Percentiles rank a stretch among this genome's conserved stretches.
phyloP scores from a whole-genome alignment of 2,797 vertebrate species.

The Gorsachius magnificus region DNA sequence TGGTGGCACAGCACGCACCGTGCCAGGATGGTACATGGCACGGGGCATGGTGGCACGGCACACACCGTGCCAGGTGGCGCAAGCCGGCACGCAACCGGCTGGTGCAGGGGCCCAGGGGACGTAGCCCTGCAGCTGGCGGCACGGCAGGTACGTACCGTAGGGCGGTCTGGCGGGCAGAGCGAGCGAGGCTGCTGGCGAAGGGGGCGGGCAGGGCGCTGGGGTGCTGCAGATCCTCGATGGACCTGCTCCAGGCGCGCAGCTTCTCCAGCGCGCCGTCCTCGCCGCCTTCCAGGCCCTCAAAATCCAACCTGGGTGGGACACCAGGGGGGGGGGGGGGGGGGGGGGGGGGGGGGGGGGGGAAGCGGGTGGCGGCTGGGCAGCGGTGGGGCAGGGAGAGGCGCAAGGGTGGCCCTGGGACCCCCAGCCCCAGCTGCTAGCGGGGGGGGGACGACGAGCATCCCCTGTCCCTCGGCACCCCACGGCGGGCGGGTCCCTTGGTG shows the following conservation, averaged over 20 bases:
- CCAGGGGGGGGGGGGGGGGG: background rate
- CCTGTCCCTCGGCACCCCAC: fast-evolving
- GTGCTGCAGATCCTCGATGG: constrained; percentile 97
- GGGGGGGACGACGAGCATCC: background rate
- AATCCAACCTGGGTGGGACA: constrained; percentile 91
- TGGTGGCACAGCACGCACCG: too few species aligned
- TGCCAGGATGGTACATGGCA: fast-evolving
- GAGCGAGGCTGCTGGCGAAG: constrained; percentile 93
- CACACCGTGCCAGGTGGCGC: background rate
- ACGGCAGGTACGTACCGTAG: constrained; percentile 84
- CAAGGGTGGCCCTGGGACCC: background rate
- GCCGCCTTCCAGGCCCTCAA: constrained; percentile 92
- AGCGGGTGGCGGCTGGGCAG: background rate
- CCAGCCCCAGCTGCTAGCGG: too few species aligned
- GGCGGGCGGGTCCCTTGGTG: fast-evolving
- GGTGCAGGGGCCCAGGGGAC: too few species aligned
- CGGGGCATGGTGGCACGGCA: background rate
- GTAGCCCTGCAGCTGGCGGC: background rate
- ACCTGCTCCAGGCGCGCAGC: constrained; percentile 95
- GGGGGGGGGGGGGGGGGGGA: background rate
- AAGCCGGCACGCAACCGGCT: background rate
- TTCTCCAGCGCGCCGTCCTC: constrained; percentile 92
- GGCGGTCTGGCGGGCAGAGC: constrained; percentile 93
- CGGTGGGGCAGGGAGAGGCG: background rate
- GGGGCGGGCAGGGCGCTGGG: constrained; percentile 82